Evolutionary conservation across 1,140 invertebrate genomes (phyloP), one percentile per base, ranked within the genome.

Genomic region (Lepidurus packardi): DNA sequence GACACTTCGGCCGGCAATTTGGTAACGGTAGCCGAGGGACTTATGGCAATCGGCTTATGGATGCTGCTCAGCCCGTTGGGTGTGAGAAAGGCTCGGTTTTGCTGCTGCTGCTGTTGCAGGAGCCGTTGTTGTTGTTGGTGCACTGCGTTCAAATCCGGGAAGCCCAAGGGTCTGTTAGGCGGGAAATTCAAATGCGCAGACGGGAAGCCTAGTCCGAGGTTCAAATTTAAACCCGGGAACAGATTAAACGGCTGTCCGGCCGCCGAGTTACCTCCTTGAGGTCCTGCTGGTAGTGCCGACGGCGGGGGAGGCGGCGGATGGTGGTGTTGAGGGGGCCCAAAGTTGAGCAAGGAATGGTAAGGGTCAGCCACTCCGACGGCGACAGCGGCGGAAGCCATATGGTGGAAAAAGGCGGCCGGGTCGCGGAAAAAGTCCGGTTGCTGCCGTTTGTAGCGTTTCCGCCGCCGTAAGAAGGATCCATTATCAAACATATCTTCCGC

Each of bases 401-500:
- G 78, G 41, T 74, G 78, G 16, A 78, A 74, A 34, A 87, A 87
- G 3, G 86, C 86, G 43, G 86, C 84, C 9, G 85, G 84, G 47
- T 80, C 82, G 80, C 76, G 79, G 7, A 89, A 85, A 44, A 88
- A 86, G 76, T 89, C 87, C 24, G 90, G 89, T 34, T 89, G 89
- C 9, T 93, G 92, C 74, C 96, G 87, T 84, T 98, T 98, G 87
- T 97, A 99, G 34, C 98, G 89, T 86, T 99, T 99, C 77, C 98
- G 86, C 24, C 98, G 88, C 6, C 98, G 85, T 73, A 99, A 87
- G 83, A 99, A 99, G 83, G 94, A 97, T 0, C 98, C 98, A 84
- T 99, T 99, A 84, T 99, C 98, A 83, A 99, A 99, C 98, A 99
- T 99, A 83, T 99, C 95, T 83, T 98, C 96, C 1, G 94, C 94